Evolutionary conservation across 2,113 vertebrate genomes (phyloP).

Genomic region (Trochalopteron elliotii): DNA sequence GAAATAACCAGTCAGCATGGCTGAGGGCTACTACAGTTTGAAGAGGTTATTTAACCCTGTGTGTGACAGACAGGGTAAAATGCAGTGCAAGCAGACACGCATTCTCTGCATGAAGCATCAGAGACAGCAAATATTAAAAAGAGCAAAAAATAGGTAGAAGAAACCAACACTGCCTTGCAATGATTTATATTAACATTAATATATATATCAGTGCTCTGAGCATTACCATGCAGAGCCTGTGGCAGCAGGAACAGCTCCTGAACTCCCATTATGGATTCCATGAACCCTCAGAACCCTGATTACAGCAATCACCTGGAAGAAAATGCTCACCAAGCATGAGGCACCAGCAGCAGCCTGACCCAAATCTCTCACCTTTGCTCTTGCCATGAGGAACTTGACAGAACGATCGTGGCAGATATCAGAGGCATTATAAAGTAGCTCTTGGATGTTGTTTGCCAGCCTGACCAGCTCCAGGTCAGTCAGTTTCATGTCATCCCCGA

Average conservation of each 20-base stretch:
- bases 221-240: not conserved
- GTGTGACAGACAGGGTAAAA: not conserved
- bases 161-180: not conserved
- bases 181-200: not conserved
- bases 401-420: conserved; percentile 95
- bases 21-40: not conserved
- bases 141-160: not conserved
- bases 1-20: not conserved
- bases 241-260: not conserved
- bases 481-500: conserved; percentile 87
- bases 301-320: not conserved
- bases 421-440: conserved; percentile 87
- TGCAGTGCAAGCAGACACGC: not conserved
- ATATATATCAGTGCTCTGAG: not conserved
- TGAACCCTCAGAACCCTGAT: not conserved
- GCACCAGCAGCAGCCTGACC: not conserved
- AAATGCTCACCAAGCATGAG: not conserved
- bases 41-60: not conserved
- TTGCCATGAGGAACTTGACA: conserved; percentile 91
- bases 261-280: fast-evolving
- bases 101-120: not conserved
- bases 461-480: conserved; percentile 88
- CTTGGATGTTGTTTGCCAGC: conserved; percentile 86
- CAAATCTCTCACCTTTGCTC: conserved; percentile 84
- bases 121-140: not conserved